These are phyloP conservation scores for Arctocebus calabarensis DNA, from an alignment of 2,797 vertebrate genomes.

Conservation along the genomic window DNA sequence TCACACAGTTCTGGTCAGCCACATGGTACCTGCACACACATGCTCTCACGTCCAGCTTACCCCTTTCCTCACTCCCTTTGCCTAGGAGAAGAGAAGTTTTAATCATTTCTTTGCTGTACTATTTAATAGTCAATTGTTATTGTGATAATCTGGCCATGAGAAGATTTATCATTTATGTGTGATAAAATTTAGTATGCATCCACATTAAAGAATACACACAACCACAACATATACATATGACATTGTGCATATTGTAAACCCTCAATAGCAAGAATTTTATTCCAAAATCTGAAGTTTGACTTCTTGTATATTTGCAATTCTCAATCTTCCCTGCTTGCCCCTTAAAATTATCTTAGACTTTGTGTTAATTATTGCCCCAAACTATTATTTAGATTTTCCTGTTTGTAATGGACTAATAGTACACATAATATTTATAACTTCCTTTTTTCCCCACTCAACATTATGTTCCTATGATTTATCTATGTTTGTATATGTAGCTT, in stretches of 20 bases:
- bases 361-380: neutral
- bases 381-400: neutral
- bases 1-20: neutral
- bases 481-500: neutral
- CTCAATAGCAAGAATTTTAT: neutral
- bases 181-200: neutral
- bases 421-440: neutral
- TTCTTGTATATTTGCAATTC: neutral
- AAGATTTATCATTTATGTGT: neutral
- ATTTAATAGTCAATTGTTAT: neutral
- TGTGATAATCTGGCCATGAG: neutral
- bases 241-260: neutral
- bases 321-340: neutral
- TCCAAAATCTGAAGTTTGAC: neutral
- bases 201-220: neutral
- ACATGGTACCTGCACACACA: rapidly evolving
- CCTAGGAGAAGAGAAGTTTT: neutral
- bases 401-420: neutral
- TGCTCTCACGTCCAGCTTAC: neutral
- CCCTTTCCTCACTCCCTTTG: neutral
- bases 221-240: neutral
- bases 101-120: neutral
- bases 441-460: neutral
- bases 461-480: neutral
- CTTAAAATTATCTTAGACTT: neutral